Conservation (phyloP, 2,113 vertebrate species). For the Pteropus alecto region DNA sequence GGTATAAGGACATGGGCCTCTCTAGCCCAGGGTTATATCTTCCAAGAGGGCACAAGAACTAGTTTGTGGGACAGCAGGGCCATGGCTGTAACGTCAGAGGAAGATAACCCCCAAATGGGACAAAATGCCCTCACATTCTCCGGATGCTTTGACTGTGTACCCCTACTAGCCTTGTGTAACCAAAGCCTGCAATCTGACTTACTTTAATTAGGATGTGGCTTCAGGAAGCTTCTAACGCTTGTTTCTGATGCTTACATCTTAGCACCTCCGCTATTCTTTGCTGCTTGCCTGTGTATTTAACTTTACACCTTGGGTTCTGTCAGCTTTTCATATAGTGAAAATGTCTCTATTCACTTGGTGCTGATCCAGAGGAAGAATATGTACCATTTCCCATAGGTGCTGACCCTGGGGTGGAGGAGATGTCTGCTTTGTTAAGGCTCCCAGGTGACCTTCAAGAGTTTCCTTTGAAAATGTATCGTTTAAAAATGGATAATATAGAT, state of each 20-base stretch:
- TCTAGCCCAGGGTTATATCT: neutral
- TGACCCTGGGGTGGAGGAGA: neutral
- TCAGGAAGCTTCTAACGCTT: conserved; percentile 1
- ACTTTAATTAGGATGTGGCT: neutral
- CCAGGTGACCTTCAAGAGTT: neutral
- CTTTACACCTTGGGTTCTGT: conserved; percentile 50
- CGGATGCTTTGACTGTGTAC: neutral
- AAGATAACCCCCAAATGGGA: neutral
- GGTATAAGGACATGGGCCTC: neutral
- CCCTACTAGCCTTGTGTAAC: neutral
- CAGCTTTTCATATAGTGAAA: neutral
- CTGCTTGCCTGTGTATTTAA: conserved; percentile 55
- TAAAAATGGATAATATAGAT: neutral
- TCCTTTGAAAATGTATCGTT: neutral
- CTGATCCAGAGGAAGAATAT: neutral
- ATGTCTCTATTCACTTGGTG: neutral
- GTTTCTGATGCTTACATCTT: neutral
- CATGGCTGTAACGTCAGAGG: neutral
- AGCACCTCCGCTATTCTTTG: conserved; percentile 43
- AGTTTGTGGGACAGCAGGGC: neutral
- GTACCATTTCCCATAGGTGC: neutral
- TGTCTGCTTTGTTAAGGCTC: neutral
- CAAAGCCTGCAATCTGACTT: neutral
- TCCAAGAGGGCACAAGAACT: neutral
- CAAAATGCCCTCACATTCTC: neutral